Conservation (phyloP, 2,113 vertebrate species). For the Lophochroa leadbeateri region DNA sequence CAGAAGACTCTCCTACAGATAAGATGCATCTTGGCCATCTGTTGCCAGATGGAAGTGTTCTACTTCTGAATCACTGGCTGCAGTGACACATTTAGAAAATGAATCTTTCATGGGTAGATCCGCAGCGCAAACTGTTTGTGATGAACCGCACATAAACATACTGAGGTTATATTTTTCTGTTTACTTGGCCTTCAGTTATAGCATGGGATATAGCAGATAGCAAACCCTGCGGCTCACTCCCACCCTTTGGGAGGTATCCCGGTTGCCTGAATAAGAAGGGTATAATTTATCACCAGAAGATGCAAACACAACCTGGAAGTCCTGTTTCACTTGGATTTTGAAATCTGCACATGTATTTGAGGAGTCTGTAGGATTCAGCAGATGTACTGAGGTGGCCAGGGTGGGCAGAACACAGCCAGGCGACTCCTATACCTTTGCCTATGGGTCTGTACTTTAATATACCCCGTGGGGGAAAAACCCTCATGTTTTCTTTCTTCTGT, state of each 20-base stretch:
- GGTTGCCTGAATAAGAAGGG: not conserved
- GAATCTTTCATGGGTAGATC: not conserved
- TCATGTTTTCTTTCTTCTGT: not conserved
- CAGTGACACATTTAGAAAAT: slow-evolving; percentile 33
- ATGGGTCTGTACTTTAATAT: not conserved
- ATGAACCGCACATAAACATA: not conserved
- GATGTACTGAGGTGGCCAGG: not conserved
- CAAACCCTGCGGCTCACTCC: not conserved
- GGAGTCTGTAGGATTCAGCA: not conserved
- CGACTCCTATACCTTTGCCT: not conserved
- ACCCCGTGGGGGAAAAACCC: not conserved
- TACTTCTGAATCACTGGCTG: slow-evolving; percentile 48
- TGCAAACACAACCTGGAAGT: not conserved
- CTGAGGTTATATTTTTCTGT: slow-evolving; percentile 26
- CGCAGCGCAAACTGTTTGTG: not conserved
- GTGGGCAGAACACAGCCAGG: not conserved
- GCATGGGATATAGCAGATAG: not conserved
- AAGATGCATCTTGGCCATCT: slow-evolving; percentile 47
- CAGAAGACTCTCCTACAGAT: slow-evolving; percentile 11
- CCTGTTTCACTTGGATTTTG: not conserved
- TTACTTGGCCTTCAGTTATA: slow-evolving; percentile 1
- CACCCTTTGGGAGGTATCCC: not conserved
- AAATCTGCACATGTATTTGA: not conserved
- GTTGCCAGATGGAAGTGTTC: slow-evolving; percentile 40
- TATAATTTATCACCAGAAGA: not conserved